A percentile compares a stretch with the other conserved stretches of the same genome.
Conservation (phyloP, 2,888 invertebrate genomes). For the Meliscaeva auricollis region DNA sequence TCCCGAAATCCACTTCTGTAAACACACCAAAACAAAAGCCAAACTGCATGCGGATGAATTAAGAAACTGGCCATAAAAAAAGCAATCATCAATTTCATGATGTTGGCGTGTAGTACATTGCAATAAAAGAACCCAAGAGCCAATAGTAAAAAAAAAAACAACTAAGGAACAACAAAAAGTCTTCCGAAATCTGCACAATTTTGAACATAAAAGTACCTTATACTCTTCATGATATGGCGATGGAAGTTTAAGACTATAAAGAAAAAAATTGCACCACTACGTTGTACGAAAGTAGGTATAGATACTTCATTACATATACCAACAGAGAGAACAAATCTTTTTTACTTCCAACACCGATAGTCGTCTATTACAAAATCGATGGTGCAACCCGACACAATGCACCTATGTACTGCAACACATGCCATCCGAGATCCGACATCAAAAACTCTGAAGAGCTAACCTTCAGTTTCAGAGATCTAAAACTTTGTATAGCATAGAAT, state of each 20-base stretch:
- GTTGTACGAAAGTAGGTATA: background rate
- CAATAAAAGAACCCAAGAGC: slow-evolving; percentile 9
- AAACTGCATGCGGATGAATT: slow-evolving; percentile 53
- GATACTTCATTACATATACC: background rate
- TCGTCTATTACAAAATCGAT: slow-evolving; percentile 75
- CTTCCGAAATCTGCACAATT: slow-evolving; percentile 63
- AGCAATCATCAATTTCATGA: slow-evolving; percentile 66
- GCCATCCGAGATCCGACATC: slow-evolving; percentile 32
- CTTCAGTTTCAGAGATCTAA: slow-evolving; percentile 29
- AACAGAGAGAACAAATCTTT: slow-evolving; percentile 27
- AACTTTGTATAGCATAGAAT: slow-evolving; percentile 28
- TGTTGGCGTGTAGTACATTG: slow-evolving; percentile 28
- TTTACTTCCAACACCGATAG: slow-evolving; percentile 51
- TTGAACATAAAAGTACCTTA: slow-evolving; percentile 14
- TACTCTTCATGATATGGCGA: too few species aligned
- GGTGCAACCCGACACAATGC: slow-evolving; percentile 73
- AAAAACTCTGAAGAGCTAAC: slow-evolving; percentile 49
- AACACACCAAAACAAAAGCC: slow-evolving; percentile 45
- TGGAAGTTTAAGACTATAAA: slow-evolving; percentile 3
- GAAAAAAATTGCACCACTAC: slow-evolving; percentile 17
- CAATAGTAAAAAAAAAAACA: slow-evolving; percentile 17
- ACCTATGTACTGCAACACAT: slow-evolving; percentile 58
- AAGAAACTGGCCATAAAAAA: slow-evolving; percentile 69
- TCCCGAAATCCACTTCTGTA: slow-evolving; percentile 3
- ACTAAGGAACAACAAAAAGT: slow-evolving; percentile 41